Conservation (phyloP, 1,140 invertebrate species). For the Drosophila sp. region DNA sequence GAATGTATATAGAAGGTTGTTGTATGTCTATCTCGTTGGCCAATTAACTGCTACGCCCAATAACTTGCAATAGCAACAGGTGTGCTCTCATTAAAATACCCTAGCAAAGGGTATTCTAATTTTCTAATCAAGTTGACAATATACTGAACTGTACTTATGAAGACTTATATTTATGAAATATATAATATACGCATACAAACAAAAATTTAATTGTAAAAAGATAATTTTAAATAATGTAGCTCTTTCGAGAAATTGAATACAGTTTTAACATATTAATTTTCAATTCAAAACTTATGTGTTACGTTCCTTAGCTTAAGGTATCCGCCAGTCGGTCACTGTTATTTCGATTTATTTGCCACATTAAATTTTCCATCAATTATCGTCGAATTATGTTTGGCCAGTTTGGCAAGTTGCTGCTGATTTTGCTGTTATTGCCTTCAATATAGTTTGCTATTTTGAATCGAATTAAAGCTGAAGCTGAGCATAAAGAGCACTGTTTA, state of each 20-base stretch:
- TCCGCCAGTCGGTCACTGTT: not conserved
- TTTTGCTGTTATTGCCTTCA: slow-evolving; percentile 6
- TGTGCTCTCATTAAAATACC: slow-evolving; percentile 34
- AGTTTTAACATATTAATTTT: not conserved
- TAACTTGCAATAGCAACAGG: slow-evolving; percentile 46
- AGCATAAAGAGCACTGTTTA: slow-evolving; percentile 29
- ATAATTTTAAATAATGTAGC: too few relatives aligned
- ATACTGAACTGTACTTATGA: too few relatives aligned
- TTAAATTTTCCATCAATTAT: slow-evolving; percentile 48
- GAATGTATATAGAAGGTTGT: slow-evolving; percentile 14
- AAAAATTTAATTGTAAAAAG: too few relatives aligned
- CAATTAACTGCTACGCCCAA: slow-evolving; percentile 70
- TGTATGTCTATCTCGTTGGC: slow-evolving; percentile 19
- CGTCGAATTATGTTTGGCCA: slow-evolving; percentile 60
- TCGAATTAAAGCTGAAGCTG: slow-evolving; percentile 3
- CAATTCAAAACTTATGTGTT: too few relatives aligned
- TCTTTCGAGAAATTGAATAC: too few relatives aligned
- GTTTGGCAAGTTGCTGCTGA: slow-evolving; percentile 20
- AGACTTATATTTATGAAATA: too few relatives aligned
- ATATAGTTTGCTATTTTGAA: slow-evolving; percentile 28
- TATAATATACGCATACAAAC: too few relatives aligned
- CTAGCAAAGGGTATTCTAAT: not conserved
- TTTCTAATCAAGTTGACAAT: not conserved
- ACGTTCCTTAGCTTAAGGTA: slow-evolving; percentile 10
- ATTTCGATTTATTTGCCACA: slow-evolving; percentile 14